These are phyloP conservation scores for Oreochromis spilurus DNA, from an alignment of 2,113 vertebrate species.

Conservation along the genomic window DNA sequence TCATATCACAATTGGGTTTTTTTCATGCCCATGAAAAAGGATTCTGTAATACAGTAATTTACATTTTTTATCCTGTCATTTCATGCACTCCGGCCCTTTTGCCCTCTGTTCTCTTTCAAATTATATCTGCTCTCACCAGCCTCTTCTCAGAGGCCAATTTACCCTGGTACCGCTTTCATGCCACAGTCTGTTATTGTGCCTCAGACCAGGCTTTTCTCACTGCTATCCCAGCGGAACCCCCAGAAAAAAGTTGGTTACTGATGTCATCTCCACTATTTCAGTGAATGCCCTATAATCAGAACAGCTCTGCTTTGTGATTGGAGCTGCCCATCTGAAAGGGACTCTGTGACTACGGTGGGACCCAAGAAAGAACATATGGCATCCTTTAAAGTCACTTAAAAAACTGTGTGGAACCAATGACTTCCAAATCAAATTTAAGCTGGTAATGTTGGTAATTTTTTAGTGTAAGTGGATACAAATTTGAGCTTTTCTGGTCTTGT, in stretches of 20 bases:
- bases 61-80: constrained; percentile 8
- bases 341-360: constrained; percentile 2
- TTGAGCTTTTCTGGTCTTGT: not conserved
- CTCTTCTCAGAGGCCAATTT: not conserved
- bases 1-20: not conserved
- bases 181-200: constrained; percentile 46
- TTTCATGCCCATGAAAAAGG: not conserved
- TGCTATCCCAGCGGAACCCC: constrained; percentile 16
- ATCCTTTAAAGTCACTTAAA: constrained; percentile 1
- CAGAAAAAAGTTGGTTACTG: constrained; percentile 49
- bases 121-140: constrained; percentile 6
- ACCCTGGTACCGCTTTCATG: not conserved
- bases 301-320: constrained; percentile 44
- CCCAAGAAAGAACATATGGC: constrained; percentile 6
- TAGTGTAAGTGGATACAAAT: not conserved
- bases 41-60: not conserved
- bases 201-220: constrained; percentile 19
- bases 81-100: not conserved
- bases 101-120: not conserved
- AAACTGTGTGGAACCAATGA: not conserved
- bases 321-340: constrained; percentile 26
- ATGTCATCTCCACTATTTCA: constrained; percentile 59
- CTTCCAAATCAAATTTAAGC: not conserved
- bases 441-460: not conserved
- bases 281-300: constrained; percentile 63